Conservation (phyloP, 2,113 vertebrate genomes). For the Hystrix cristata region DNA sequence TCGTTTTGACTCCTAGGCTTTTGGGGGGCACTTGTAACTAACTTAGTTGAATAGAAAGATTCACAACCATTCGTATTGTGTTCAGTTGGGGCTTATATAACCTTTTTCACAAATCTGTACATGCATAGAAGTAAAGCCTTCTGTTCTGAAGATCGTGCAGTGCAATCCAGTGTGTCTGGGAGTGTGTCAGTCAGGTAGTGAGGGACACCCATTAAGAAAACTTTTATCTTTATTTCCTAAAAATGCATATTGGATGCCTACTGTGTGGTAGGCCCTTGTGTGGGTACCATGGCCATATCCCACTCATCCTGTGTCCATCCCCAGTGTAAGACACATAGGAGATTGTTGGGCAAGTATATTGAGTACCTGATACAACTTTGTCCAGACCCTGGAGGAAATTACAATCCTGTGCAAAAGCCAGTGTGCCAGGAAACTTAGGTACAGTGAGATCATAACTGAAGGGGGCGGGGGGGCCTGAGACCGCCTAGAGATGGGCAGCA, state of each 20-base stretch:
- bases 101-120: neutral
- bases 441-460: neutral
- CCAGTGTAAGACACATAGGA: neutral
- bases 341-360: neutral
- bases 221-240: conserved; percentile 1
- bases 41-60: neutral
- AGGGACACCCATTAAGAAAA: neutral
- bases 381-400: neutral
- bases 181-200: neutral
- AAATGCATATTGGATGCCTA: neutral
- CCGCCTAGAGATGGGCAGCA: neutral
- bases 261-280: neutral
- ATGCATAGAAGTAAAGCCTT: neutral
- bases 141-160: neutral
- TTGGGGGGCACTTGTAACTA: neutral
- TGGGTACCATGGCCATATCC: neutral
- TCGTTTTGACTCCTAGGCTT: neutral
- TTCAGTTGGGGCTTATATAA: neutral
- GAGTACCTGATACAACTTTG: neutral
- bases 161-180: neutral
- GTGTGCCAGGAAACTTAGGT: neutral
- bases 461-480: neutral
- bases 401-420: neutral
- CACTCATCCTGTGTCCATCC: neutral
- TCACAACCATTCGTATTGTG: neutral